A percentile compares a stretch with the other conserved stretches of the same genome.
Evolutionary conservation across 2,888 invertebrate species (phyloP).

Genomic region (Apoda limacodes): DNA sequence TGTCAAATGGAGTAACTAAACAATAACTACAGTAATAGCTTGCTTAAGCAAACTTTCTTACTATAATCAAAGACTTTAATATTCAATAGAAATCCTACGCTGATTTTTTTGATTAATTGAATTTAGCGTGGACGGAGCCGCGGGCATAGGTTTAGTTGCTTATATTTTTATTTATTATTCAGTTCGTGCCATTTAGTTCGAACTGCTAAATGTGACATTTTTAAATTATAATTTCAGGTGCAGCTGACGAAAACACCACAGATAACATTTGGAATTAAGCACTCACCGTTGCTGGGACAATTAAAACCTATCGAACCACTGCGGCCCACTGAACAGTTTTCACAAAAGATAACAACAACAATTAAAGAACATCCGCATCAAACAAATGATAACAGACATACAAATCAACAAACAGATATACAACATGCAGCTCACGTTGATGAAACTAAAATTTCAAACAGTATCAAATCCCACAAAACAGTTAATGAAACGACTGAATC

Average conservation of each 20-base stretch:
- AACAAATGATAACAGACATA: conserved; percentile 6
- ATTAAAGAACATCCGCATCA: conserved; percentile 9
- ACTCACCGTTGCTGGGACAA: conserved; percentile 79
- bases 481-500: conserved; percentile 24
- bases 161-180: too few species aligned
- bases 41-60: too few species aligned
- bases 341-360: conserved; percentile 13
- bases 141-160: too few species aligned
- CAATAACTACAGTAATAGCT: too few species aligned
- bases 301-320: conserved; percentile 40
- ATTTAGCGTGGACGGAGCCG: too few species aligned
- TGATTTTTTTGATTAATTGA: too few species aligned
- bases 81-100: too few species aligned
- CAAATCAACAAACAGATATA: conserved; percentile 2
- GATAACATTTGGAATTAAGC: conserved; percentile 86
- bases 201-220: too few species aligned
- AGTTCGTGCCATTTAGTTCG: too few species aligned
- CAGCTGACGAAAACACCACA: conserved; percentile 48
- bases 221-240: conserved; percentile 34
- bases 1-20: too few species aligned
- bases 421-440: conserved; percentile 5
- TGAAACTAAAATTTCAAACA: conserved; percentile 3
- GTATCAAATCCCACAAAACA: conserved; percentile 19
- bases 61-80: too few species aligned
- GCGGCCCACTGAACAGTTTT: conserved; percentile 23